Evolutionary conservation across 2,797 vertebrate species (phyloP).

Genomic region (Sebastes cheni): DNA sequence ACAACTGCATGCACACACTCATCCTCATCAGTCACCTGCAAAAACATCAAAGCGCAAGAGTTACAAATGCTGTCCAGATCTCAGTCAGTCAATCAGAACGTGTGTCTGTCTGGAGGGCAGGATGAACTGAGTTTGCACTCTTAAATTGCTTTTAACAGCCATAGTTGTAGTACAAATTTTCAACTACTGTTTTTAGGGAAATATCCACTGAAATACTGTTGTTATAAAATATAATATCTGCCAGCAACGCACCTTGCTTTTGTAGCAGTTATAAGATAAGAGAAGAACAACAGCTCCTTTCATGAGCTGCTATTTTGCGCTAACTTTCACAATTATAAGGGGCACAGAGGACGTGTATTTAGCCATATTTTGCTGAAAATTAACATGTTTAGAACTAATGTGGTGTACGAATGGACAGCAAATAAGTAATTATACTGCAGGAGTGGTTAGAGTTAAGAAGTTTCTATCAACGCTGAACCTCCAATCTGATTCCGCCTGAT

Average conservation of each 20-base stretch:
- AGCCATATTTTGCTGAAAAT: background rate
- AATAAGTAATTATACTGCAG: background rate
- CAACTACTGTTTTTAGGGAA: background rate
- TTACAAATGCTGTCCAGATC: constrained; percentile 4
- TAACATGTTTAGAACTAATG: background rate
- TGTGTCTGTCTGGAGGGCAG: background rate
- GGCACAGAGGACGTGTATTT: background rate
- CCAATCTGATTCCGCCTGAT: background rate
- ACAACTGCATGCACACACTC: constrained; percentile 23
- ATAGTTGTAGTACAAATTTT: background rate
- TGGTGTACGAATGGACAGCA: background rate
- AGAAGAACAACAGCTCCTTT: background rate
- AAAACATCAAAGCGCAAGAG: constrained; percentile 34
- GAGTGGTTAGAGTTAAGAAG: background rate
- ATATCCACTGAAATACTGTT: background rate
- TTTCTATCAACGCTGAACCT: background rate
- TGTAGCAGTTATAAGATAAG: background rate
- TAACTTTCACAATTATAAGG: background rate
- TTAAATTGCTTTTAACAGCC: background rate
- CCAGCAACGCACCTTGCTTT: background rate
- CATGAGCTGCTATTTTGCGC: background rate
- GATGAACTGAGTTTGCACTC: constrained; percentile 8
- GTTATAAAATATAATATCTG: background rate
- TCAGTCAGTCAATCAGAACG: constrained; percentile 15
- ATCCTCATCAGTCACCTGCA: constrained; percentile 27